These are phyloP conservation scores for Zoanthus sansibaricus DNA, from an alignment of 92 coral and sea anemone species.

Conservation along the genomic window DNA sequence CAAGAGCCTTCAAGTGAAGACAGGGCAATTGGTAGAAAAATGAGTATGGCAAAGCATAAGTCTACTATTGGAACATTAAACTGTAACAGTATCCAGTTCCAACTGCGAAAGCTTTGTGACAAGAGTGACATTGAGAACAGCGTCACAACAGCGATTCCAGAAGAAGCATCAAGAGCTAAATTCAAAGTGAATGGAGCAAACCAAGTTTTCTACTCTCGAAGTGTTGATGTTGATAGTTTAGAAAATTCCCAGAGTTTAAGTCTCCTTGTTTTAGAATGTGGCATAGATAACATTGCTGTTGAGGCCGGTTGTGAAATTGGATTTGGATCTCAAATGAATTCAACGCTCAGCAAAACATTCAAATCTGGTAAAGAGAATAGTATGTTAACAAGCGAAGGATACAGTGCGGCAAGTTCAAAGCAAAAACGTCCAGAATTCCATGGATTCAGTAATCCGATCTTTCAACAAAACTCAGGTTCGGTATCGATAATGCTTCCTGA, in stretches of 20 bases:
- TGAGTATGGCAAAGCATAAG: background rate
- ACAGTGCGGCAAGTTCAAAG: background rate
- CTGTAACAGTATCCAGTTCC: constrained; percentile 87
- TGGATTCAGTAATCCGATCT: constrained; percentile 78
- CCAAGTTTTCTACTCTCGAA: constrained; percentile 67
- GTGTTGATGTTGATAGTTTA: constrained; percentile 61
- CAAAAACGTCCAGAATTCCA: constrained; percentile 49
- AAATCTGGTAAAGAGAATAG: constrained; percentile 6
- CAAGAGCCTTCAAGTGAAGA: constrained; percentile 21
- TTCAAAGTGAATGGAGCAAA: constrained; percentile 79
- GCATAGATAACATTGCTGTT: constrained; percentile 82
- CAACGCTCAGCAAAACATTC: constrained; percentile 70
- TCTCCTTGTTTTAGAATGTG: constrained; percentile 92
- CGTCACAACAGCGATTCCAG: constrained; percentile 94
- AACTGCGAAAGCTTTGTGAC: constrained; percentile 89
- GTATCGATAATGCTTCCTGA: constrained; percentile 54
- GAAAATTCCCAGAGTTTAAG: constrained; percentile 62
- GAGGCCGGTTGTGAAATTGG: constrained; percentile 90
- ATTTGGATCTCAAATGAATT: constrained; percentile 72
- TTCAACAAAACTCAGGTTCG: constrained; percentile 60
- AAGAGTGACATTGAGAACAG: constrained; percentile 87
- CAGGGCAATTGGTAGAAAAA: constrained; percentile 30
- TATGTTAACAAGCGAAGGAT: background rate
- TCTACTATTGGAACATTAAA: constrained; percentile 70
- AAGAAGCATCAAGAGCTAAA: constrained; percentile 80